Percentiles rank a stretch among this genome's conserved stretches.
phyloP scores from a whole-genome alignment of 35 echinoderm and acorn worm species.

The Amphiura filiformis region DNA sequence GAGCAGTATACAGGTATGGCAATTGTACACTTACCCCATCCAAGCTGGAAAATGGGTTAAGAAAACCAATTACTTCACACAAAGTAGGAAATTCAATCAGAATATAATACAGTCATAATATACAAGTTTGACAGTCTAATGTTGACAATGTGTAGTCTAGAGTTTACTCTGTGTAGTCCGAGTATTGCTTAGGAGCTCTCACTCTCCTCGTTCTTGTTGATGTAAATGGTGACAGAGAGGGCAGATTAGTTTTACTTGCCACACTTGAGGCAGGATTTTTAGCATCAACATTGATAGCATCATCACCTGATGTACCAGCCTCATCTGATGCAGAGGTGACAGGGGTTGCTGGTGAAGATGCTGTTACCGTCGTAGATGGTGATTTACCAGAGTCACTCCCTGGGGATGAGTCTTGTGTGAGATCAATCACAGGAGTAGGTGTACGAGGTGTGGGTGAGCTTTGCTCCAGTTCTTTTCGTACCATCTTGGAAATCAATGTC shows the following conservation, averaged over 20 bases:
- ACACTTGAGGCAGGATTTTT: not conserved
- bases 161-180: slow-evolving; percentile 77
- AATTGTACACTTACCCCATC: too few relatives aligned
- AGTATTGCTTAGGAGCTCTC: slow-evolving; percentile 65
- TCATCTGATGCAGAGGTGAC: not conserved
- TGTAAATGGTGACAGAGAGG: slow-evolving; percentile 25
- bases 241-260: slow-evolving; percentile 2
- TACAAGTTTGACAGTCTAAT: too few relatives aligned
- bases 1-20: too few relatives aligned
- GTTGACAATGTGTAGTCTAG: too few relatives aligned
- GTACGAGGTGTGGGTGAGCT: not conserved
- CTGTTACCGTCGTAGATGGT: not conserved
- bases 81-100: too few relatives aligned
- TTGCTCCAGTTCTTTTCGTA: not conserved
- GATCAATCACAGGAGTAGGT: not conserved
- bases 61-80: too few relatives aligned
- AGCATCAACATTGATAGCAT: not conserved
- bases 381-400: not conserved
- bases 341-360: not conserved
- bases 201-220: slow-evolving; percentile 71
- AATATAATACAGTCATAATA: too few relatives aligned
- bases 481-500: not conserved
- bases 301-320: not conserved
- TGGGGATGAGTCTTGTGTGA: not conserved
- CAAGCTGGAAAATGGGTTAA: too few relatives aligned